Percentiles rank a stretch among this genome's conserved stretches.
phyloP scores from a whole-genome alignment of 2,888 invertebrate genomes.

The Halocaridina rubra region DNA sequence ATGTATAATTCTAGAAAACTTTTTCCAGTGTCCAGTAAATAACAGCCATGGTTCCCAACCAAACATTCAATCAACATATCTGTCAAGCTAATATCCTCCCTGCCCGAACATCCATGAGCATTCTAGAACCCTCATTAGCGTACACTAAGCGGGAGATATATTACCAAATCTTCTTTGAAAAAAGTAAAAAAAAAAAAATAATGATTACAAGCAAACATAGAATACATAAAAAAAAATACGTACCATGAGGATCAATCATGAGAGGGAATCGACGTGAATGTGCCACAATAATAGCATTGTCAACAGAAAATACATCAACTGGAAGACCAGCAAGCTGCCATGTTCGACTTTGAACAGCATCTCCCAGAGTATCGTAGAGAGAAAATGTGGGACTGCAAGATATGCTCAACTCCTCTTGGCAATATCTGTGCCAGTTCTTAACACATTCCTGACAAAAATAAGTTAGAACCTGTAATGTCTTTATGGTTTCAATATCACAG shows the following conservation, averaged over 20 bases:
- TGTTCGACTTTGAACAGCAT: constrained; percentile 86
- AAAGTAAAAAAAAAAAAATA: background rate
- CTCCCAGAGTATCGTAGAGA: constrained; percentile 81
- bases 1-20: too few relatives aligned
- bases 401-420: constrained; percentile 76
- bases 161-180: background rate
- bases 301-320: constrained; percentile 83
- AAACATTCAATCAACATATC: background rate
- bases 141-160: too few relatives aligned
- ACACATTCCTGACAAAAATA: constrained; percentile 73
- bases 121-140: too few relatives aligned
- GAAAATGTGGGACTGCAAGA: constrained; percentile 81
- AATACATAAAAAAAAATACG: background rate
- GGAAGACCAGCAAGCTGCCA: constrained; percentile 88
- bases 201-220: background rate
- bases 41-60: background rate
- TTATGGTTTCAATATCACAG: too few relatives aligned
- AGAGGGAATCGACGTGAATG: constrained; percentile 86
- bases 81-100: too few relatives aligned
- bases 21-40: too few relatives aligned
- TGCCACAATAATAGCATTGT: constrained; percentile 86
- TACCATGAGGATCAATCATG: constrained; percentile 83
- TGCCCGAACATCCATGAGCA: too few relatives aligned
- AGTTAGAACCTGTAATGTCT: too few relatives aligned
- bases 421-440: constrained; percentile 79